phyloP scores from a whole-genome alignment of 2,888 invertebrate species.

The Eudasyphora cyanicolor region DNA sequence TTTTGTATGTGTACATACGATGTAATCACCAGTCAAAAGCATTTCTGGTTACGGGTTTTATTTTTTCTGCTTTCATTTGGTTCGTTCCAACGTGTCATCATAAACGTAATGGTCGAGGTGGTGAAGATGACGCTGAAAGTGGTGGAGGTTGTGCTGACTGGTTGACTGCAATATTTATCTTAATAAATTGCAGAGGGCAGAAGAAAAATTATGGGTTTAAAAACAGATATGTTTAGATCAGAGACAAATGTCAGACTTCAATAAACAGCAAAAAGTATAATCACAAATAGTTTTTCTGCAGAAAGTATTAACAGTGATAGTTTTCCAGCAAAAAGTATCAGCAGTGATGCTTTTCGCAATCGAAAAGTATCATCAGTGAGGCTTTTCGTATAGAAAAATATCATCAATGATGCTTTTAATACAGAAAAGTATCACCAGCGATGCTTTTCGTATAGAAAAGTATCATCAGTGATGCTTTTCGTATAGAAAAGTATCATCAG shows the following conservation, averaged over 20 bases:
- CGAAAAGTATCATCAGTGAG: no score
- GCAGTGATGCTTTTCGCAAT: no score
- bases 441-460: no score
- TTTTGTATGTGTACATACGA: constrained; percentile 9
- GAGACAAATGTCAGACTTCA: not conserved
- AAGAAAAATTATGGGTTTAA: not conserved
- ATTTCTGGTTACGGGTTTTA: constrained; percentile 32
- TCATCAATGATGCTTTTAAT: no score
- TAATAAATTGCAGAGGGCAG: constrained; percentile 9
- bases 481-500: no score
- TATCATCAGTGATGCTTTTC: no score
- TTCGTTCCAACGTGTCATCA: constrained; percentile 53
- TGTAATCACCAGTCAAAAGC: constrained; percentile 61
- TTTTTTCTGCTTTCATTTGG: constrained; percentile 1
- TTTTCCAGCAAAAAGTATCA: no score
- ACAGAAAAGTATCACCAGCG: no score
- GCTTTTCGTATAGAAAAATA: no score
- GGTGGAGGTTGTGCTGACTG: not conserved
- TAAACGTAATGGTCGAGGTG: constrained; percentile 44
- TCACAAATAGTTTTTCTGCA: no score
- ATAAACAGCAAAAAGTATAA: no score
- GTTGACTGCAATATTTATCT: constrained; percentile 31
- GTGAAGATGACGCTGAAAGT: not conserved
- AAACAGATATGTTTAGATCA: not conserved
- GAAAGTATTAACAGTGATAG: no score